These are phyloP conservation scores for Leucophenga montana DNA, from an alignment of 2,888 invertebrate species.

Conservation along the genomic window DNA sequence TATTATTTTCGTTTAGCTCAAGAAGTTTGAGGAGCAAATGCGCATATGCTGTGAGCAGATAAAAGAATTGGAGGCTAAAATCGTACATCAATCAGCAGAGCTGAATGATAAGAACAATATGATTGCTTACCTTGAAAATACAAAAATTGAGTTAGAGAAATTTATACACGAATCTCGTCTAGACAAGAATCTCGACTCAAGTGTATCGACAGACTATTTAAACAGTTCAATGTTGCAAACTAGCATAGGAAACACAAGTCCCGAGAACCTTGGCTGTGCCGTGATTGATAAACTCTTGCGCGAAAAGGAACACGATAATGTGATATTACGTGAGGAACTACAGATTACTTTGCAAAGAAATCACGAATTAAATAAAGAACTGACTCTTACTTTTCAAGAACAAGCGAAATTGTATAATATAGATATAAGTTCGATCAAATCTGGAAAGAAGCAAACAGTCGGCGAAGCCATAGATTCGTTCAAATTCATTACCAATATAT, in stretches of 20 bases:
- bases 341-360: neutral
- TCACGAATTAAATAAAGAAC: too few species aligned
- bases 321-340: slow-evolving; percentile 45
- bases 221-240: slow-evolving; percentile 60
- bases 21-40: slow-evolving; percentile 53
- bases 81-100: slow-evolving; percentile 47
- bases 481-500: neutral
- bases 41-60: slow-evolving; percentile 53
- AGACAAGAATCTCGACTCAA: slow-evolving; percentile 56
- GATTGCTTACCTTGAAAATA: slow-evolving; percentile 56
- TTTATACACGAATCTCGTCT: slow-evolving; percentile 65
- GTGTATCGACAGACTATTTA: slow-evolving; percentile 62
- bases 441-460: too few species aligned
- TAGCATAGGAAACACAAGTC: slow-evolving; percentile 57
- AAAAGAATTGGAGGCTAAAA: slow-evolving; percentile 53
- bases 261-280: slow-evolving; percentile 68
- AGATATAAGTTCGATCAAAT: too few species aligned
- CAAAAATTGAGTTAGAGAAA: slow-evolving; percentile 64
- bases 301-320: slow-evolving; percentile 70
- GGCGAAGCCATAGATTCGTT: neutral
- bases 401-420: too few species aligned
- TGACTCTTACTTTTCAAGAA: too few species aligned
- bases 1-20: slow-evolving; percentile 48
- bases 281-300: slow-evolving; percentile 71
- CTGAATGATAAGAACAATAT: slow-evolving; percentile 48